phyloP scores from a whole-genome alignment of 2,113 vertebrate species.

The Nothoprocta perdicaria region DNA sequence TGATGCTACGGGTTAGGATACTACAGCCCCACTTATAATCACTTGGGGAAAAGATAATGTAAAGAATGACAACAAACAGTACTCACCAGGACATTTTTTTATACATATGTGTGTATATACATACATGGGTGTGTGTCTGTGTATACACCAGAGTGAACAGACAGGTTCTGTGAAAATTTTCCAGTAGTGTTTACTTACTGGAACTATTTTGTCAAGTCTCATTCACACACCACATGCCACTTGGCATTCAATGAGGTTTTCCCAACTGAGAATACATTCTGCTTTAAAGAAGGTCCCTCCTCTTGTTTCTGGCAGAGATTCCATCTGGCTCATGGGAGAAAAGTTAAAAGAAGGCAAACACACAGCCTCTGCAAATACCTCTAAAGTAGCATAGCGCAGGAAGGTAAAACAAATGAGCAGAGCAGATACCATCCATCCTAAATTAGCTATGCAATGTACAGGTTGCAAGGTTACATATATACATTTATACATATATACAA shows the following conservation, averaged over 20 bases:
- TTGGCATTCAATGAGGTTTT: neutral
- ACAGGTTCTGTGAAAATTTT: neutral
- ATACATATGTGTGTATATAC: no score
- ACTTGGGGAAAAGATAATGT: neutral
- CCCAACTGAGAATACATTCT: neutral
- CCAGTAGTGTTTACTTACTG: neutral
- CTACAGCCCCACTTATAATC: neutral
- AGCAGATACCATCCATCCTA: neutral
- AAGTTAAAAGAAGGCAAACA: neutral
- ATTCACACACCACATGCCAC: rapidly evolving
- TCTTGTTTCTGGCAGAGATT: neutral
- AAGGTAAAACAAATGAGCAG: neutral
- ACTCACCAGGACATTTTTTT: neutral
- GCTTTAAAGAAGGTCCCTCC: neutral
- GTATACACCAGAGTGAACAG: neutral
- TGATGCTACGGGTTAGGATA: neutral
- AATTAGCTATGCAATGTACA: no score
- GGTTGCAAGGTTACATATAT: neutral
- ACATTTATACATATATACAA: neutral
- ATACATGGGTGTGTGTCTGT: no score
- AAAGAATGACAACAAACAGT: neutral
- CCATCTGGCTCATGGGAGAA: neutral
- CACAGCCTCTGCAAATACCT: neutral
- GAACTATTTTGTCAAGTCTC: neutral
- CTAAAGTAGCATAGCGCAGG: neutral